Evolutionary conservation across 2,113 vertebrate genomes (phyloP), one percentile per base, ranked within the genome.

Genomic region (Phyllopteryx taeniolatus): DNA sequence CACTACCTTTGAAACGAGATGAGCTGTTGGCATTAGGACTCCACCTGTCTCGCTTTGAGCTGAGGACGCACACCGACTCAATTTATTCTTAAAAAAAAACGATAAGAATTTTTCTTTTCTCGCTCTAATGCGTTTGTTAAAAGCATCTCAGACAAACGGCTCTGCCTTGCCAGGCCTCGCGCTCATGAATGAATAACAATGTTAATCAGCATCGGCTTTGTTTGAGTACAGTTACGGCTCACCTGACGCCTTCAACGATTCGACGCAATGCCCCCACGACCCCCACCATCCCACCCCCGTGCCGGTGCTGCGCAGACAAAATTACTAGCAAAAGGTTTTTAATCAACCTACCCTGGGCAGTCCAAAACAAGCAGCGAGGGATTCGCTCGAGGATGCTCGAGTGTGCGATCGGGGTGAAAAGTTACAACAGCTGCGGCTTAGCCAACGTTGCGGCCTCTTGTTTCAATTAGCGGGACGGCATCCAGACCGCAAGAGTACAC

Each of bases 121-220:
- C 39, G 33, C 61, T 42, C 8, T 3, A 42, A 9, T 75, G 72
- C 72, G 68, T 83, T 85, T 82, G 87, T 80, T 83, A 83, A 84
- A 84, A 78, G 76, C 68, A 76, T 85, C 80, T 67, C 80, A 83
- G 84, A 85, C 82, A 86, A 88, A 84, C 70, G 73, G 76, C 73
- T 76, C 63, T 67, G 79, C 86, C 78, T 83, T 66, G 63, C 74
- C 3, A 69, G 73, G 79, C 74, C 76, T 49, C 71, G 39, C 31
- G 70, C 82, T 80, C 79, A 78, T 84, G 85, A 87, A 86, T 85
- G 83, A 82, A 85, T 82, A 88, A 89, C 83, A 83, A 76, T 76
- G 76, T 81, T 84, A 88, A 90, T 86, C 79, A 83, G 78, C 35
- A 0, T 42, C 67, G 54, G 49, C 72, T 82, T 84, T 85, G 79